Conservation (phyloP, 2,797 vertebrate genomes). For the Danio choprae region DNA sequence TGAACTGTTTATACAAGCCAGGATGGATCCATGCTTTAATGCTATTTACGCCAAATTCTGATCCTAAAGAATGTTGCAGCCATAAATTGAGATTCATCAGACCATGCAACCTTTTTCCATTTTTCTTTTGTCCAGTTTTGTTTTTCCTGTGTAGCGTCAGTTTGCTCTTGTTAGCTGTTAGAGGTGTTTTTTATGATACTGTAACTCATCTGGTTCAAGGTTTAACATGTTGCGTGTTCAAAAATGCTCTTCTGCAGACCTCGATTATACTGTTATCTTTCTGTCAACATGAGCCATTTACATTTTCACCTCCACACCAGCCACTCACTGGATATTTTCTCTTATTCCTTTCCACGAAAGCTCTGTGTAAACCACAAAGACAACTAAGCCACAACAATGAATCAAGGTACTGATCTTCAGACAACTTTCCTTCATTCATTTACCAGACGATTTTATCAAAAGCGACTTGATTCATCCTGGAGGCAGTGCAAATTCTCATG, state of each 20-base stretch:
- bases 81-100: too few species aligned
- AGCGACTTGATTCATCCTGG: slow-evolving; percentile 7
- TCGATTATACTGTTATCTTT: neutral
- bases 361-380: too few species aligned
- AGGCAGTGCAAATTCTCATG: neutral
- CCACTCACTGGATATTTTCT: too few species aligned
- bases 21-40: neutral
- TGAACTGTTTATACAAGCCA: neutral
- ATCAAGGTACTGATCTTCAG: neutral
- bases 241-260: neutral
- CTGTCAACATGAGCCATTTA: neutral
- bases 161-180: too few species aligned
- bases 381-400: neutral
- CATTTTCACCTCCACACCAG: neutral
- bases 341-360: too few species aligned
- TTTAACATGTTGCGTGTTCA: neutral
- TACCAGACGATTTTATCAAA: slow-evolving; percentile 24
- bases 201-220: neutral
- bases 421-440: slow-evolving; percentile 17
- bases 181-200: neutral
- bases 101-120: too few species aligned
- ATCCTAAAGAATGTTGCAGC: too few species aligned
- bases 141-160: too few species aligned
- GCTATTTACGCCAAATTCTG: neutral
- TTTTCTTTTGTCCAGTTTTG: too few species aligned